Conservation (phyloP, 2,797 vertebrate species). For the Hipposideros larvatus region DNA sequence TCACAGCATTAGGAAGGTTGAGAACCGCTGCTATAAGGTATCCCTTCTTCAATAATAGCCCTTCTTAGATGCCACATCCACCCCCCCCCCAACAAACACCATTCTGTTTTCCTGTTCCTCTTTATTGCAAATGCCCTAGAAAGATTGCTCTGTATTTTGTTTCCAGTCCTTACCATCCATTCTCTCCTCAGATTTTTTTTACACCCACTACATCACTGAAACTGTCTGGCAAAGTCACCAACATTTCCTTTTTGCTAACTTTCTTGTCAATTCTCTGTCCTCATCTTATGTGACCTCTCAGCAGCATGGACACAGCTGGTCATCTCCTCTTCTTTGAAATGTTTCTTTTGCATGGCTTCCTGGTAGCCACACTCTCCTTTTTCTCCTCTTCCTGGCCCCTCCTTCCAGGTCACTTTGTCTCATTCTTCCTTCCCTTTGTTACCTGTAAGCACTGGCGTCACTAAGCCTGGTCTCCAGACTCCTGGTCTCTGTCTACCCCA, state of each 20-base stretch:
- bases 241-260: neutral
- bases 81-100: neutral
- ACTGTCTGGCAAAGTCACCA: neutral
- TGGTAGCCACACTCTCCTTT: neutral
- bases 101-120: neutral
- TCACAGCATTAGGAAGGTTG: too few species aligned
- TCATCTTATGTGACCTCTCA: neutral
- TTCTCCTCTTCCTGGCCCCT: neutral
- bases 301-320: neutral
- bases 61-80: neutral
- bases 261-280: conserved; percentile 10
- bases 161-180: neutral
- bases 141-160: neutral
- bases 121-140: neutral
- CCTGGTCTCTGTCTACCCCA: neutral
- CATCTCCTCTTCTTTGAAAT: neutral
- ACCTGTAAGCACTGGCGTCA: neutral
- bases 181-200: neutral
- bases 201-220: neutral
- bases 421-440: neutral
- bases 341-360: neutral
- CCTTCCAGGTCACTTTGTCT: neutral
- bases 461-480: neutral
- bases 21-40: too few species aligned
- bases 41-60: neutral